These are phyloP conservation scores for Steinernema hermaphroditum DNA, from an alignment of 2,888 invertebrate genomes.

Conservation along the genomic window DNA sequence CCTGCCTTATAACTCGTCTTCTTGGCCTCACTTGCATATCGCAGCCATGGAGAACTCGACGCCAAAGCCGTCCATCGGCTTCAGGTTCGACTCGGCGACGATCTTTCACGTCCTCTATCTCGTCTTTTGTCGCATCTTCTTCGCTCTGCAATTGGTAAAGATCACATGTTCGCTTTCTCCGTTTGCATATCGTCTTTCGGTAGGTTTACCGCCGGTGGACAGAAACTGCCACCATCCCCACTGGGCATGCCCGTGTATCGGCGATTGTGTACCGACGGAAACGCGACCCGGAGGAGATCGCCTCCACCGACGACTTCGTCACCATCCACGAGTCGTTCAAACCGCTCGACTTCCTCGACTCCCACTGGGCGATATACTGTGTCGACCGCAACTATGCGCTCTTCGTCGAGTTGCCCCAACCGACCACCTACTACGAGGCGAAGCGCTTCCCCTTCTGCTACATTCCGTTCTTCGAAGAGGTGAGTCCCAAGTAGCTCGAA, in stretches of 20 bases:
- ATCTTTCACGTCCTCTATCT: background rate
- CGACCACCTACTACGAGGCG: background rate
- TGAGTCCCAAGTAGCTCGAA: background rate
- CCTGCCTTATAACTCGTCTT: too few relatives aligned
- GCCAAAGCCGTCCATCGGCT: too few relatives aligned
- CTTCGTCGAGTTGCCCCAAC: background rate
- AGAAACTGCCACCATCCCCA: background rate
- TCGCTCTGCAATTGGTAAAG: background rate
- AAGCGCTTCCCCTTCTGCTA: background rate
- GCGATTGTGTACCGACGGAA: background rate
- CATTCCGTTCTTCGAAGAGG: slow-evolving; percentile 18
- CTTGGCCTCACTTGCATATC: too few relatives aligned
- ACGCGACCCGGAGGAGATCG: slow-evolving; percentile 11
- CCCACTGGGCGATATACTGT: background rate
- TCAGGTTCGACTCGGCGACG: too few relatives aligned
- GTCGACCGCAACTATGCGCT: background rate
- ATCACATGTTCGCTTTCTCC: background rate
- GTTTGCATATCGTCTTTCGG: background rate
- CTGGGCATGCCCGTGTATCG: background rate
- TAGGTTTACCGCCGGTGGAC: background rate
- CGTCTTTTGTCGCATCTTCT: background rate
- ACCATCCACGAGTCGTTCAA: slow-evolving; percentile 18
- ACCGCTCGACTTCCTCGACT: background rate
- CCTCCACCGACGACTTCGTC: background rate
- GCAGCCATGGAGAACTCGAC: too few relatives aligned